These are phyloP conservation scores for Podargus strigoides DNA, from an alignment of 2,797 vertebrate genomes.

Conservation along the genomic window DNA sequence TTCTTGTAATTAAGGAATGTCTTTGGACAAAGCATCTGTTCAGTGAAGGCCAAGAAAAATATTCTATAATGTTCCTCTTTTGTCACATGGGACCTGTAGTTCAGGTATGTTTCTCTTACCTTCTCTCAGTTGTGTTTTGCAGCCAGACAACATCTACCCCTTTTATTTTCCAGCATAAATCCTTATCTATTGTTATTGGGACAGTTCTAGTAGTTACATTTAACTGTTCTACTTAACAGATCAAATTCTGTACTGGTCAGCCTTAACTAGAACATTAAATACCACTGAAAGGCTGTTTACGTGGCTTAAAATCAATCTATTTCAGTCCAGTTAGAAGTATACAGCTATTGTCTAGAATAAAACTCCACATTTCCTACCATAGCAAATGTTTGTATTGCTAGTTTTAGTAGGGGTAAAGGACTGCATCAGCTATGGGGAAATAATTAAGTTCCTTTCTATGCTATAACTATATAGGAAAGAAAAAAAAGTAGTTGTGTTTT, in stretches of 20 bases:
- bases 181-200: background rate
- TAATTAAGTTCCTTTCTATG: background rate
- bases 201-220: background rate
- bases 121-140: background rate
- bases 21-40: background rate
- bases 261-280: background rate
- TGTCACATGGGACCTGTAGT: background rate
- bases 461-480: background rate
- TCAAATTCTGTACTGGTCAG: background rate
- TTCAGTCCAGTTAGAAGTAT: background rate
- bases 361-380: background rate
- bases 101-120: background rate
- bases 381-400: background rate
- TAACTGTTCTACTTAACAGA: background rate
- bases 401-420: background rate
- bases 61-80: background rate
- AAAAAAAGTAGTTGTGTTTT: background rate
- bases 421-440: background rate
- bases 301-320: background rate
- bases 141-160: background rate
- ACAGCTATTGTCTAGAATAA: background rate
- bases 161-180: background rate
- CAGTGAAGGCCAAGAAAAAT: background rate
- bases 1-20: background rate
- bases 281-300: background rate